Conservation (phyloP, 2,113 vertebrate genomes). For the Larimichthys polyactis region DNA sequence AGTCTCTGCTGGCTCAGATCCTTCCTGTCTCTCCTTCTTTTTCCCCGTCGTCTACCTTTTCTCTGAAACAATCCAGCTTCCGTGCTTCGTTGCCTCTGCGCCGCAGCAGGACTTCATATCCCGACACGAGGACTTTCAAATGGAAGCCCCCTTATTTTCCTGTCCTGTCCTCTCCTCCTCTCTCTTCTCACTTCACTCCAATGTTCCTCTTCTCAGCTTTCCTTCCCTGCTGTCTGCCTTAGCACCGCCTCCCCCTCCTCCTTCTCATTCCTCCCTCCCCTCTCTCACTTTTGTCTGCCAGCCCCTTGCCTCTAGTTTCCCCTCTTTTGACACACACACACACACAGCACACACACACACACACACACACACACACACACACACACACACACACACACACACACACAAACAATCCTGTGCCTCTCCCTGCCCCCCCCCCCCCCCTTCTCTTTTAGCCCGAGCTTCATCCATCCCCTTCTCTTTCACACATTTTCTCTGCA, state of each 20-base stretch:
- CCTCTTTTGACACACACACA: slow-evolving; percentile 68
- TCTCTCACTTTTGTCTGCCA: slow-evolving; percentile 76
- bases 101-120: slow-evolving; percentile 68
- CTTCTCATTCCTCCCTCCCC: slow-evolving; percentile 59
- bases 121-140: slow-evolving; percentile 70
- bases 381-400: slow-evolving; percentile 36
- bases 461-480: slow-evolving; percentile 50
- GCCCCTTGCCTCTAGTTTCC: slow-evolving; percentile 70
- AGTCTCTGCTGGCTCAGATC: slow-evolving; percentile 42
- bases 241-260: slow-evolving; percentile 76
- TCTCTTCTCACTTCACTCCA: slow-evolving; percentile 69
- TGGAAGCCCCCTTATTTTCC: slow-evolving; percentile 69
- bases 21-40: slow-evolving; percentile 20
- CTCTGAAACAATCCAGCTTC: slow-evolving; percentile 46
- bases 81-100: slow-evolving; percentile 55
- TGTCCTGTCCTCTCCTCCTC: slow-evolving; percentile 53
- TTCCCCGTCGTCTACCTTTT: slow-evolving; percentile 42
- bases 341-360: slow-evolving; percentile 49
- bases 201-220: slow-evolving; percentile 78
- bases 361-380: slow-evolving; percentile 49
- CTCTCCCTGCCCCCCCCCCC: slow-evolving; percentile 53
- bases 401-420: slow-evolving; percentile 24
- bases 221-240: slow-evolving; percentile 77
- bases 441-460: slow-evolving; percentile 52
- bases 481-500: slow-evolving; percentile 61